Conservation (phyloP, 64 coral and sea anemone species). For the Porites lutea region DNA sequence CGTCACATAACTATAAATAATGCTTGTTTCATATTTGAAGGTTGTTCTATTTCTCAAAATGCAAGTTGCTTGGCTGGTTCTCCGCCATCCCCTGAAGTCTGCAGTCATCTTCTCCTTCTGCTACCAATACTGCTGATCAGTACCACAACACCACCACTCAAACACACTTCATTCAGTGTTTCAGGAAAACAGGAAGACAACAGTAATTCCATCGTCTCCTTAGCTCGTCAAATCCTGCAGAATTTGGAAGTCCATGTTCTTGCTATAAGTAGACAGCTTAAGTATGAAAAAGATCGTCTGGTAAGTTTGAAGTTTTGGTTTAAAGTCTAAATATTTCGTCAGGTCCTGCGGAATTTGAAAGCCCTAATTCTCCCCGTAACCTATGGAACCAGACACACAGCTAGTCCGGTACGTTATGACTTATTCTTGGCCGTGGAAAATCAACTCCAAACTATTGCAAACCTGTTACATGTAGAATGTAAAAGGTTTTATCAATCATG, state of each 20-base stretch:
- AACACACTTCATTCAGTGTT: not conserved
- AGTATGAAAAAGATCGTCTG: not conserved
- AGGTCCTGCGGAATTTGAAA: conserved; percentile 17
- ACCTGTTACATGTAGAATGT: too few relatives aligned
- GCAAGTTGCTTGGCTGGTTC: not conserved
- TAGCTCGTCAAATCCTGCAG: conserved; percentile 34
- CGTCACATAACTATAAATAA: not conserved
- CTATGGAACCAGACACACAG: not conserved
- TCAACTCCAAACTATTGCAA: too few relatives aligned
- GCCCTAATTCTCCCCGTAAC: not conserved
- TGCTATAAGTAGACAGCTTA: not conserved
- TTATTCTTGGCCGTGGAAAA: too few relatives aligned
- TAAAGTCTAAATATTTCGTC: not conserved
- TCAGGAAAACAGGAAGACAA: not conserved
- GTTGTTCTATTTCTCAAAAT: conserved; percentile 13
- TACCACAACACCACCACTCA: not conserved
- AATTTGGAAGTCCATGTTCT: not conserved
- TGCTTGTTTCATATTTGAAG: not conserved
- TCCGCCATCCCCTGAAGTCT: not conserved
- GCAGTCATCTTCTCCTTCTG: conserved; percentile 31
- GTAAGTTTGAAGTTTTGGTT: not conserved
- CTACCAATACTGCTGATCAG: conserved; percentile 68
- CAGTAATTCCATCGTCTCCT: not conserved
- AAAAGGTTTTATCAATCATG: too few relatives aligned
- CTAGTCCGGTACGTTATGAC: too few relatives aligned